phyloP scores from a whole-genome alignment of 2,797 vertebrate genomes.

The Antennarius maculatus region DNA sequence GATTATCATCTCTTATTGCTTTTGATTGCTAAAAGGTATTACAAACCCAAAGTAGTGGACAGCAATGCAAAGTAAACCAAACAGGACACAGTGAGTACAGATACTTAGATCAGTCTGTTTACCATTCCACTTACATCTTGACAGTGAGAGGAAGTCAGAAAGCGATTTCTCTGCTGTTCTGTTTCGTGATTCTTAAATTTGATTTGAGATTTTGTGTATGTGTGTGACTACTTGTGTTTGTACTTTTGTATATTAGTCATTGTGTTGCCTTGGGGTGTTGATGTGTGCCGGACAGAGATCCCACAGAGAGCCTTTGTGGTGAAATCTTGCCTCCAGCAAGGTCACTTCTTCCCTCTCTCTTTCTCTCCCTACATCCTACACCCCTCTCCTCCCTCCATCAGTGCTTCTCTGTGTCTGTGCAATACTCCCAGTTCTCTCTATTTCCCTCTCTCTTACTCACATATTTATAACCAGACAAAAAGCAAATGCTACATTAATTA shows the following conservation, averaged over 20 bases:
- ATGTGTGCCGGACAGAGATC: constrained; percentile 61
- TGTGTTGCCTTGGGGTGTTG: constrained; percentile 49
- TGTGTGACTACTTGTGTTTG: neutral
- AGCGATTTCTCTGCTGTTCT: constrained; percentile 23
- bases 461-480: constrained; percentile 17
- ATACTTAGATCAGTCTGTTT: constrained; percentile 16
- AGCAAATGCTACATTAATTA: constrained; percentile 24
- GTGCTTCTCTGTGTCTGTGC: constrained; percentile 35
- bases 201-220: constrained; percentile 23
- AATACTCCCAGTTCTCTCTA: constrained; percentile 24
- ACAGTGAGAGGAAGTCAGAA: neutral
- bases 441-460: neutral
- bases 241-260: constrained; percentile 30
- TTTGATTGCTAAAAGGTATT: neutral
- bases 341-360: constrained; percentile 43
- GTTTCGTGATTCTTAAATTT: constrained; percentile 34
- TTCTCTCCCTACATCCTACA: constrained; percentile 4
- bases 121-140: constrained; percentile 1
- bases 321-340: constrained; percentile 75
- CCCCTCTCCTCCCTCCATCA: constrained; percentile 38
- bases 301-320: constrained; percentile 64
- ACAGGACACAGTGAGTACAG: neutral
- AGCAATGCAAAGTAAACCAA: neutral
- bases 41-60: neutral
- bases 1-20: neutral